These are phyloP conservation scores for Salvelinus fontinalis DNA, from an alignment of 2,113 vertebrate species.

Conservation along the genomic window DNA sequence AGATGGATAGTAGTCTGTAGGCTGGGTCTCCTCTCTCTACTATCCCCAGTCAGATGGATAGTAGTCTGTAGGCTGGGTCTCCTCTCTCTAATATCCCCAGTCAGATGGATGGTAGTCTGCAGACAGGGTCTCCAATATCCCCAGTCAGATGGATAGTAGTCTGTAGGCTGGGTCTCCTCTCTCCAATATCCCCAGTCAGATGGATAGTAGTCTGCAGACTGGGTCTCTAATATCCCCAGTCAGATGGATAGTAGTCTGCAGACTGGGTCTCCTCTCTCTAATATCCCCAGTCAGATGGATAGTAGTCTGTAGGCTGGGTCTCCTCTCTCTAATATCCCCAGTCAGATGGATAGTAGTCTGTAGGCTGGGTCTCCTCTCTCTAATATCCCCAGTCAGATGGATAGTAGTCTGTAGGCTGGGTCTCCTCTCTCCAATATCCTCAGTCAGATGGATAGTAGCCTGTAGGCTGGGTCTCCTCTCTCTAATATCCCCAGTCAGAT, in stretches of 20 bases:
- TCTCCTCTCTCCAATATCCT: too few species aligned
- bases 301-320: too few species aligned
- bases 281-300: too few species aligned
- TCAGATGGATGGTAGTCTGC: background rate
- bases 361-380: background rate
- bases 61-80: too few species aligned
- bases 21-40: constrained; percentile 23
- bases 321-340: too few species aligned
- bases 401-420: too few species aligned
- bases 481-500: too few species aligned
- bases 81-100: too few species aligned
- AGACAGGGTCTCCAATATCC: background rate
- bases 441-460: too few species aligned
- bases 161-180: too few species aligned
- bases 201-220: background rate
- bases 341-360: background rate
- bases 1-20: background rate
- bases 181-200: too few species aligned
- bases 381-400: background rate
- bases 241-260: background rate
- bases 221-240: background rate
- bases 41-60: too few species aligned
- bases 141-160: background rate
- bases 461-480: background rate
- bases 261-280: background rate